Percentiles rank a stretch among this genome's conserved stretches.
These are phyloP conservation scores for Allobates femoralis DNA, from an alignment of 2,797 vertebrate genomes.

Conservation along the genomic window DNA sequence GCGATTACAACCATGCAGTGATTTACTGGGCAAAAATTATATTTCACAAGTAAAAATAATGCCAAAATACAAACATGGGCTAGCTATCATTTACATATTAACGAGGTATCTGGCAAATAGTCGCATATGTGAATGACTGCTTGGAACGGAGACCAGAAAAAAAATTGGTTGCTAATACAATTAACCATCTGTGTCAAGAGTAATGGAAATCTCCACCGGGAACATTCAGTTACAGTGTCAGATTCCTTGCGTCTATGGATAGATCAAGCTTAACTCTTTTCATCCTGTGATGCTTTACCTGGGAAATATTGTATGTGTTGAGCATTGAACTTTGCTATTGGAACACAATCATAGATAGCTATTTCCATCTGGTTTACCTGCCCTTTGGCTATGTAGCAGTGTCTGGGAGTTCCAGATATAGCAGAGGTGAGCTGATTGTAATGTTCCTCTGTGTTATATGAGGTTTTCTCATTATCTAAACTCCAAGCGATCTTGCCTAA, in stretches of 20 bases:
- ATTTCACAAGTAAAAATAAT: conserved; percentile 41
- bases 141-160: conserved; percentile 76
- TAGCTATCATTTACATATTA: conserved; percentile 71
- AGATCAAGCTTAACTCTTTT: conserved; percentile 20
- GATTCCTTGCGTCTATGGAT: conserved; percentile 61
- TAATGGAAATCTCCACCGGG: conserved; percentile 70
- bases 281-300: too few species aligned
- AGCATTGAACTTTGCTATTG: too few species aligned
- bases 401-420: background rate
- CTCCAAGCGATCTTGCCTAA: background rate
- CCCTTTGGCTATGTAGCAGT: background rate
- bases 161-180: conserved; percentile 78
- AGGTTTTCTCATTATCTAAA: too few species aligned
- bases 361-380: background rate
- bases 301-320: background rate
- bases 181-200: conserved; percentile 79
- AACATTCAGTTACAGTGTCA: conserved; percentile 67
- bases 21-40: conserved; percentile 48
- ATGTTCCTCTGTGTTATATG: background rate
- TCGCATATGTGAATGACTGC: conserved; percentile 74
- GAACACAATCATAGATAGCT: background rate
- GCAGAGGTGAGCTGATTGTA: background rate
- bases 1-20: conserved; percentile 39
- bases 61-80: conserved; percentile 65
- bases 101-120: conserved; percentile 73